Evolutionary conservation across 2,113 vertebrate species (phyloP), one percentile per base, ranked within the genome.

Genomic region (Hippocampus barbouri): DNA sequence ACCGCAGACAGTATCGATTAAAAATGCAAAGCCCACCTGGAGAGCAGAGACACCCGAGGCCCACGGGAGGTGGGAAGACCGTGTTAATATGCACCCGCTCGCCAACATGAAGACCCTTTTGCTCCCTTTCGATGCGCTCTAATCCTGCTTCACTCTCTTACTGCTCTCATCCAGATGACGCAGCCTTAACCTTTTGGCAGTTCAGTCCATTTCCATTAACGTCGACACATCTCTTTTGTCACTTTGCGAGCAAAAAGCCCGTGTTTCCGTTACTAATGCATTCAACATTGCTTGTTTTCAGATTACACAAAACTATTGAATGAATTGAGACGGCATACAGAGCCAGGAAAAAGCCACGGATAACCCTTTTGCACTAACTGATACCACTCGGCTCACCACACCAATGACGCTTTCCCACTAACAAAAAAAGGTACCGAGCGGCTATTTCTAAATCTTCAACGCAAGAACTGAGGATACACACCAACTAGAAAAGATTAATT

Each of bases 11-110:
- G 86, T 73, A 86, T 89, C 72, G 84, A 92, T 93, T 90, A 92
- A 92, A 92, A 91, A 91, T 91, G 86, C 88, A 92, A 88, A 89
- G 89, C 90, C 88, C 89, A 91, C 91, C 91, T 91, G 90, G 80
- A 92, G 89, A 53, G 78, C 80, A 70, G 85, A 86, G 89, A 89
- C 90, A 86, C 80, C 30, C 51, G 68, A 79, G 77, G 79, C 88
- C 74, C 85, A 77, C 63, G 82, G 87, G 85, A 89, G 80, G 74
- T 75, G 79, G 77, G 73, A 75, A 65, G 72, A 63, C 69, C 8
- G 72, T 43, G 40, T 63, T 57, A 57, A 76, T 47, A 71, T 57
- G 70, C 75, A 69, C 79, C 47, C 62, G 34, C 71, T 40, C 18
- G 34, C 47, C 47, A 65, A 70, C 75, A 69, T 65, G n/a, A 65